Evolutionary conservation across 2,113 vertebrate species (phyloP).

Genomic region (Archocentrus centrarchus): DNA sequence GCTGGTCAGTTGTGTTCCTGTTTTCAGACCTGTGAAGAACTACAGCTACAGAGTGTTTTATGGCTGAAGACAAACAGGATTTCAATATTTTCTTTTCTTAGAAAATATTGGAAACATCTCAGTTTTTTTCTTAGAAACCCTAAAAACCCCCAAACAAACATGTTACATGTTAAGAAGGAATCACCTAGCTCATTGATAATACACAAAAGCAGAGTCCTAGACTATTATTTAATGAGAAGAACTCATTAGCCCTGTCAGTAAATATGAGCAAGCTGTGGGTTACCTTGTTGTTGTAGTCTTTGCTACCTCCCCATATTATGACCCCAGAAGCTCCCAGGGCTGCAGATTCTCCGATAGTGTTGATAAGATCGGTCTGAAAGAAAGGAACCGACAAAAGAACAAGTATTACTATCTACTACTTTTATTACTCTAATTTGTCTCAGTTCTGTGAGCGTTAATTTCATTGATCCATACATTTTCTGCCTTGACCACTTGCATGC

Average conservation of each 20-base stretch:
- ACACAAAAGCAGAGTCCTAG: neutral
- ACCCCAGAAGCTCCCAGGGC: slow-evolving; percentile 91
- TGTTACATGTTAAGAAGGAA: neutral
- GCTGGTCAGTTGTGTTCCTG: slow-evolving; percentile 16
- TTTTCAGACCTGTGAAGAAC: slow-evolving; percentile 16
- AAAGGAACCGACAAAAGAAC: neutral
- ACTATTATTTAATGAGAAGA: neutral
- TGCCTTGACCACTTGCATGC: no score
- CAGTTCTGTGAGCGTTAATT: no score
- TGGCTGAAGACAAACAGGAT: neutral
- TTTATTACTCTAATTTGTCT: no score
- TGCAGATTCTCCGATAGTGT: slow-evolving; percentile 91
- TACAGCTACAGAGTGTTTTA: neutral
- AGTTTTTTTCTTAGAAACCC: no score
- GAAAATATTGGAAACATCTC: neutral
- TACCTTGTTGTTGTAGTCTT: slow-evolving; percentile 86
- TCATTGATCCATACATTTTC: no score
- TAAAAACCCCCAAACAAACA: neutral
- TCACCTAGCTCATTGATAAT: neutral
- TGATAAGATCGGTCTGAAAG: slow-evolving; percentile 87
- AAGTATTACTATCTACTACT: no score
- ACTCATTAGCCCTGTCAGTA: neutral
- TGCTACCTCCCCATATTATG: slow-evolving; percentile 89
- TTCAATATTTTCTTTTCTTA: neutral
- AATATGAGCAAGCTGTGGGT: neutral